phyloP scores from a whole-genome alignment of 2,888 invertebrate species.

The Agyllia agylla region DNA sequence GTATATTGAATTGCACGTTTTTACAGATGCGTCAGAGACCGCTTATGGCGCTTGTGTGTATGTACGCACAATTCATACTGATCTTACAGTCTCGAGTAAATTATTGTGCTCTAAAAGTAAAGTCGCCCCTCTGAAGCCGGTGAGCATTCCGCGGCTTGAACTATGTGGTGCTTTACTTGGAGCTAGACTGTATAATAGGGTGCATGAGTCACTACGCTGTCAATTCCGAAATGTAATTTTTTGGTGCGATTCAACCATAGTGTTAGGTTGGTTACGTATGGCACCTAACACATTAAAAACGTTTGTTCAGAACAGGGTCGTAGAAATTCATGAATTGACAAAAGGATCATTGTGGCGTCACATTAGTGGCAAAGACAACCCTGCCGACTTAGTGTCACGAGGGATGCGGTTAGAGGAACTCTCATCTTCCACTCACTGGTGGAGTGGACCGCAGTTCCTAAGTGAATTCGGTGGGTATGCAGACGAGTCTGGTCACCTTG shows the following conservation, averaged over 20 bases:
- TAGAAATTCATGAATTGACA: constrained; percentile 12
- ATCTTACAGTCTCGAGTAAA: constrained; percentile 8
- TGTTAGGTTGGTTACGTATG: constrained; percentile 6
- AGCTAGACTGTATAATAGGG: constrained; percentile 48
- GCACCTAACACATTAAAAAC: constrained; percentile 2
- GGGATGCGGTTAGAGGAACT: constrained; percentile 6
- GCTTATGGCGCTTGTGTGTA: constrained; percentile 72
- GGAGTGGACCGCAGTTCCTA: not conserved
- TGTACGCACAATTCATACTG: constrained; percentile 36
- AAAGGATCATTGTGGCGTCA: constrained; percentile 41
- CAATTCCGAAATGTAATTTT: not conserved
- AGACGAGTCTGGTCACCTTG: not conserved
- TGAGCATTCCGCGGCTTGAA: constrained; percentile 51
- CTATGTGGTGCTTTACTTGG: constrained; percentile 68
- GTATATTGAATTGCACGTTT: constrained; percentile 63
- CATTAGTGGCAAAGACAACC: constrained; percentile 22
- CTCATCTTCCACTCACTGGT: not conserved
- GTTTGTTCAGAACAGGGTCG: not conserved
- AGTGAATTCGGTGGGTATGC: not conserved
- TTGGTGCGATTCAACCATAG: constrained; percentile 2
- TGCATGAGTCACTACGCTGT: constrained; percentile 26
- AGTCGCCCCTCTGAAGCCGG: constrained; percentile 56
- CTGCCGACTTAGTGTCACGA: constrained; percentile 33
- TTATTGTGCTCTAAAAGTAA: constrained; percentile 70
- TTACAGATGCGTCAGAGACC: constrained; percentile 59